Evolutionary conservation across 1,140 invertebrate species (phyloP).

Genomic region (Pseudomyrmex flavicornis): DNA sequence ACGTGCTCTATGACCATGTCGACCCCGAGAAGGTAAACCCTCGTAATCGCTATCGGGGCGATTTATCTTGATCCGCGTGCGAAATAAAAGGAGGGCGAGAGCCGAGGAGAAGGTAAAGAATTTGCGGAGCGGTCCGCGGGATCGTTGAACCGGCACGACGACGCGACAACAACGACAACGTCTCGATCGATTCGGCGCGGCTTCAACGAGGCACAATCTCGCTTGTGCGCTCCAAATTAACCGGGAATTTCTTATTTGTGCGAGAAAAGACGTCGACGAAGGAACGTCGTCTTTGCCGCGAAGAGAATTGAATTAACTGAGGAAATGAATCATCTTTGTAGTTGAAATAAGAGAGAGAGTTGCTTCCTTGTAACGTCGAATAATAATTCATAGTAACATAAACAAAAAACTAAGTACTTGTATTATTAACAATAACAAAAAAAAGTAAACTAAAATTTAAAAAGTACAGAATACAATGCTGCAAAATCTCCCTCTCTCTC

Average conservation of each 20-base stretch:
- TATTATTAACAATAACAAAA: slow-evolving; percentile 7
- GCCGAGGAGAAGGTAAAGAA: slow-evolving; percentile 37
- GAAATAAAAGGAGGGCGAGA: slow-evolving; percentile 42
- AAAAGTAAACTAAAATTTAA: too few species aligned
- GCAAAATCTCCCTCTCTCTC: neutral
- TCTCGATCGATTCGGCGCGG: slow-evolving; percentile 5
- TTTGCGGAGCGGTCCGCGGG: slow-evolving; percentile 23
- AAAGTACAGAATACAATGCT: too few species aligned
- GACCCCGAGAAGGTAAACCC: slow-evolving; percentile 49
- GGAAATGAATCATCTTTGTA: too few species aligned
- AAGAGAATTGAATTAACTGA: neutral
- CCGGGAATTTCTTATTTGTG: neutral
- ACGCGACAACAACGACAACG: neutral
- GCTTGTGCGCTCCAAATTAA: neutral
- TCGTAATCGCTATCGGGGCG: slow-evolving; percentile 72
- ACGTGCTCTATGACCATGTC: slow-evolving; percentile 71
- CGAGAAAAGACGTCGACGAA: neutral
- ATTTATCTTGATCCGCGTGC: slow-evolving; percentile 67
- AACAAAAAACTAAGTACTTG: neutral
- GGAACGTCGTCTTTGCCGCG: neutral
- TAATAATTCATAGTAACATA: too few species aligned
- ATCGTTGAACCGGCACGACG: slow-evolving; percentile 60
- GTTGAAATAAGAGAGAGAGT: too few species aligned
- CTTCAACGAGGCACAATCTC: neutral
- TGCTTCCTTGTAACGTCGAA: too few species aligned